A percentile compares a stretch with the other conserved stretches of the same genome.
Conservation (phyloP, 1,140 invertebrate species). For the Microplitis demolitor region DNA sequence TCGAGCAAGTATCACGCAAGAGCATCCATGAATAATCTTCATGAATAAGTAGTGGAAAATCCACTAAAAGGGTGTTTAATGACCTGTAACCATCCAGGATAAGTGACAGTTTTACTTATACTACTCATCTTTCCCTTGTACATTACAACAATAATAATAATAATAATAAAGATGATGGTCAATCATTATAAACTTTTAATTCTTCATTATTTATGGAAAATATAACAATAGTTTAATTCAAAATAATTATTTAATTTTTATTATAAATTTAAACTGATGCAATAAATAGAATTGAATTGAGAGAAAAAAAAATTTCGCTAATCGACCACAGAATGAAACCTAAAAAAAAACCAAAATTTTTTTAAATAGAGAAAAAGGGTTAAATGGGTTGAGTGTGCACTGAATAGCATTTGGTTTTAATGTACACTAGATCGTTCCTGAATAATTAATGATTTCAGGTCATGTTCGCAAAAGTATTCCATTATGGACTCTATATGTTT, state of each 20-base stretch:
- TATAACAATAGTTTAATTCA: too few relatives aligned
- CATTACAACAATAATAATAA: too few relatives aligned
- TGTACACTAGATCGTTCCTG: slow-evolving; percentile 41
- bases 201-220: too few relatives aligned
- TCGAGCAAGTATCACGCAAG: slow-evolving; percentile 8
- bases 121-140: too few relatives aligned
- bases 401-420: slow-evolving; percentile 6
- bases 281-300: not conserved
- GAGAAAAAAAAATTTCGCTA: too few relatives aligned
- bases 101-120: slow-evolving; percentile 22
- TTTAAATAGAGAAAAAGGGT: not conserved
- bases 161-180: too few relatives aligned
- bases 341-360: too few relatives aligned
- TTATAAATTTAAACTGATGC: not conserved
- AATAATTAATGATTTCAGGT: slow-evolving; percentile 45
- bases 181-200: too few relatives aligned
- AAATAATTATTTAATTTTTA: too few relatives aligned
- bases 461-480: slow-evolving; percentile 51
- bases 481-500: slow-evolving; percentile 43
- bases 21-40: slow-evolving; percentile 14
- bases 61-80: slow-evolving; percentile 39
- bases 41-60: slow-evolving; percentile 29
- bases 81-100: slow-evolving; percentile 34
- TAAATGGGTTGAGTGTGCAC: not conserved
- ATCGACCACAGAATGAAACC: too few relatives aligned